Evolutionary conservation across 2,888 invertebrate genomes (phyloP).

Genomic region (Iphiclides podalirius): DNA sequence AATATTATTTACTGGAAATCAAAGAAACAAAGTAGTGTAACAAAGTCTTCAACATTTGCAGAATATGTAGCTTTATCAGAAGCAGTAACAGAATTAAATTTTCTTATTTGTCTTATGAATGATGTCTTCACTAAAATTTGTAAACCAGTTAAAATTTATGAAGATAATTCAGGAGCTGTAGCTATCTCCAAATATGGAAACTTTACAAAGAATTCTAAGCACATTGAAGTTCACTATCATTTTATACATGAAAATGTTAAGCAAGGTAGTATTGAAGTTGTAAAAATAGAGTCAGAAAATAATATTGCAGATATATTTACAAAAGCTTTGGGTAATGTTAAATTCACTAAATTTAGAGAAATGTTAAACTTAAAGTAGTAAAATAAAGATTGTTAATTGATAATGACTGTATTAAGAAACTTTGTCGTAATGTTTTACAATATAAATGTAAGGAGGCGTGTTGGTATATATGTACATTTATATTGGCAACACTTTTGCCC

Average conservation of each 20-base stretch:
- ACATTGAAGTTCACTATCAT: slow-evolving; percentile 27
- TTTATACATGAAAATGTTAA: slow-evolving; percentile 13
- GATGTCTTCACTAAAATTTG: slow-evolving; percentile 17
- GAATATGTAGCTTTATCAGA: slow-evolving; percentile 29
- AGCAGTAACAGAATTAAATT: slow-evolving; percentile 22
- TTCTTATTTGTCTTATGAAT: slow-evolving; percentile 12
- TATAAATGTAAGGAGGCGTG: no score
- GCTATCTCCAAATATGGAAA: slow-evolving; percentile 21
- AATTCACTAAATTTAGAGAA: no score
- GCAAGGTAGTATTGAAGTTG: no score
- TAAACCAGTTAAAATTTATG: slow-evolving; percentile 27
- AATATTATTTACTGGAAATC: slow-evolving; percentile 27
- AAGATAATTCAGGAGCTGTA: slow-evolving; percentile 30
- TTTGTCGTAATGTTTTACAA: no score
- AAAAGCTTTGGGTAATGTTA: neutral
- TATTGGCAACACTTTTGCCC: no score
- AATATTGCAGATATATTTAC: neutral
- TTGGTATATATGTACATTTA: no score
- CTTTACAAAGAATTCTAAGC: no score
- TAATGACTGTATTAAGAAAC: no score
- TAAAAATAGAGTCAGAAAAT: neutral
- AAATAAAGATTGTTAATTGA: no score
- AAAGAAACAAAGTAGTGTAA: slow-evolving; percentile 27
- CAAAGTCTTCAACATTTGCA: slow-evolving; percentile 28
- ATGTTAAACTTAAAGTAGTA: no score